Percentiles rank a stretch among this genome's conserved stretches.
Evolutionary conservation across 2,888 invertebrate genomes (phyloP).

Genomic region (Eretmocerus hayati): DNA sequence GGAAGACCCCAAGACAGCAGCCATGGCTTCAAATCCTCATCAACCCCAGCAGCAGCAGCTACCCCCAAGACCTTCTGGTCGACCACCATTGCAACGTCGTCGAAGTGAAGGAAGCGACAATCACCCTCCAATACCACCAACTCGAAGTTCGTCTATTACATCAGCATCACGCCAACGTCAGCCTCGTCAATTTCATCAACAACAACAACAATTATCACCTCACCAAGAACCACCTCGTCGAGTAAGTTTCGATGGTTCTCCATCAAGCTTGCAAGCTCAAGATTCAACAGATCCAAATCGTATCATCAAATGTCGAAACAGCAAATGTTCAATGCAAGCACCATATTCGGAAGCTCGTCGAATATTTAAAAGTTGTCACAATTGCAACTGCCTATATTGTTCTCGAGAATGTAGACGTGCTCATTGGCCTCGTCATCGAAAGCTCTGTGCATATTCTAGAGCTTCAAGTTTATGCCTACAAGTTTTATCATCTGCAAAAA

Average conservation of each 20-base stretch:
- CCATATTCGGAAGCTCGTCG: conserved; percentile 70
- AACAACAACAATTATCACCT: no score
- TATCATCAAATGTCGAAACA: conserved; percentile 69
- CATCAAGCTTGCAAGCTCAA: conserved; percentile 65
- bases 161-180: conserved; percentile 5
- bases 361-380: conserved; percentile 87
- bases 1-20: no score
- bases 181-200: conserved; percentile 36
- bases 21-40: conserved; percentile 18
- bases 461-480: conserved; percentile 85
- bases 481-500: conserved; percentile 73
- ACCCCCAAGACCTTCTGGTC: no score
- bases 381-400: conserved; percentile 92
- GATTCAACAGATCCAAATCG: conserved; percentile 41
- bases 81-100: conserved; percentile 47
- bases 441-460: conserved; percentile 82
- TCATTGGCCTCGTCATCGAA: conserved; percentile 91
- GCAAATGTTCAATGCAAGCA: conserved; percentile 68
- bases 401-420: conserved; percentile 81
- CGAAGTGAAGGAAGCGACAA: conserved; percentile 57
- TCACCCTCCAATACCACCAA: not conserved
- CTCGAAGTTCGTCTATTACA: not conserved
- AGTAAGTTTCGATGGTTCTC: conserved; percentile 51
- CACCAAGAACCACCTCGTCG: conserved; percentile 50
- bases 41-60: not conserved